Evolutionary conservation across 2,888 invertebrate genomes (phyloP), one percentile per base, ranked within the genome.

Genomic region (Sinhomidia bicolor): DNA sequence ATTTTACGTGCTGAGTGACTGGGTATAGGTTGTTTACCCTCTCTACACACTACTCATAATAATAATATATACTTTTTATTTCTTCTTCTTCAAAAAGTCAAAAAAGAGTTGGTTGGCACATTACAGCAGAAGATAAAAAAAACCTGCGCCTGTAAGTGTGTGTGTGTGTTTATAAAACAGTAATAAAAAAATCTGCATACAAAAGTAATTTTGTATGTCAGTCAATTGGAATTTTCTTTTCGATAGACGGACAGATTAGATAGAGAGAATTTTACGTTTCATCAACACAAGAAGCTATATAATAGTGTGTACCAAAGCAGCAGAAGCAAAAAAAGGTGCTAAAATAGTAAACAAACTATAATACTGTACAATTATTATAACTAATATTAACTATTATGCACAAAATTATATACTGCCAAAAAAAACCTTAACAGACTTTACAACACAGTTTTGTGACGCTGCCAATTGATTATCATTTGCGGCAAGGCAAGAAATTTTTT

Each of bases 271-370:
- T n/a, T 47, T 12, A n/a, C 47, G 12, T 47, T n/a, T 1, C 60
- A 9, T 1, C 60, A 9, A 5, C 32, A 12, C 6, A 29, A 32
- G 1, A 32, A 29, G 7, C 17, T 54, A 17, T 36, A 36, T 36
- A 36, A 7, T 54, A 60, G 10, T 26, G 26, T 60, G n/a, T 57
- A 17, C 57, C 4, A 65, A n/a, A 23, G 26, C 47, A 44, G 23
- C 47, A 44, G 23, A 41, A 14, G 41, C 6, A 65, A 74, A 41
- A n/a, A 47, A 44, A 47, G 71, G 71, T 74, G 71, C 9, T 10
- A 74, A 41, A 44, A 74, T 74, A 23, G 71, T 74, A 47, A 74
- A 47, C 71, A 74, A 74, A 47, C 17, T 47, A 20, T 74, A 74
- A 74, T 26, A 74, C n/a, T 74, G 41, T 47, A 47, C 23, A 26